Evolutionary conservation across 2,113 vertebrate species (phyloP), one percentile per base, ranked within the genome.

Genomic region (Paramisgurnus dabryanus): DNA sequence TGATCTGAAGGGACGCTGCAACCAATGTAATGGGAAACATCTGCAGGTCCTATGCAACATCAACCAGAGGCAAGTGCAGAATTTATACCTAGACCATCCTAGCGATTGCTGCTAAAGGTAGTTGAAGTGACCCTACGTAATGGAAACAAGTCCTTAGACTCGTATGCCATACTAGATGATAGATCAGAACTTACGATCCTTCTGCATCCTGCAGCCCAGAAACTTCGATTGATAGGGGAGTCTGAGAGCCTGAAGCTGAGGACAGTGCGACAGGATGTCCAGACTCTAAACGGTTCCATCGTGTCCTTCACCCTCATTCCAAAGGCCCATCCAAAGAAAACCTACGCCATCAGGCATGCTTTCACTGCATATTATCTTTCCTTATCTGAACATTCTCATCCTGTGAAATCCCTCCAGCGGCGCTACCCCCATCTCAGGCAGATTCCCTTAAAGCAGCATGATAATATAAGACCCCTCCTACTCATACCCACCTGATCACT

Each of bases 11-110:
- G 66, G 66, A 47, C 0, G 43, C 43, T 67, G 41, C n/a, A 67
- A 0, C 43, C 17, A 67, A 9, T 67, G 66, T 5, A 67, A 67
- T 0, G 40, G 65, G 7, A 67, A 67, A 67, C 40, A 47, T 5
- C n/a, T 47, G 18, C 41, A 67, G 6, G 41, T 67, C 17, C 66
- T 67, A 22, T 67, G 17, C 66, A 67, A 4, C 41, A n/a, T 67
- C 43, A 67, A 45, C 17, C 65, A 67, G 5, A 67, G 65, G 65
- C 66, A 67, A 67, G 66, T 67, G 66, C 17, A 67, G 43, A 67
- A 67, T 18, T 9, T 67, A 10, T 67, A 18, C 11, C 41, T 67
- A 2, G n/a, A 67, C n/a, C 66, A 67, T 10, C 43, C 66, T 67
- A 67, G 43, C 18, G 17, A 47, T 12, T 47, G n/a, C 66, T 45